Base-by-base conservation (phyloP, 2,797 vertebrate species). In the Myiothlypis coronata region DNA sequence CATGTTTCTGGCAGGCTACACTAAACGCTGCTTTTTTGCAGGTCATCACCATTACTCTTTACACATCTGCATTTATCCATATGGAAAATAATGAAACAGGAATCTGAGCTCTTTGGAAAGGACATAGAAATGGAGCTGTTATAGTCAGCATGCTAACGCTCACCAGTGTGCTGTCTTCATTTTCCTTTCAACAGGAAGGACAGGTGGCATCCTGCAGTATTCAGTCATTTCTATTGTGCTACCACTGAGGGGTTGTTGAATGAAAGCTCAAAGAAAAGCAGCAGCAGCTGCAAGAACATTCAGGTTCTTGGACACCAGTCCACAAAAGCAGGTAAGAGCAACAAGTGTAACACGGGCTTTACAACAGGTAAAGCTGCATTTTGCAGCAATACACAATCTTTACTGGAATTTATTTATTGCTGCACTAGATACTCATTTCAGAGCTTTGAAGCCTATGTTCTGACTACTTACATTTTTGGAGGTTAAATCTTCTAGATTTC, bases 121-220 rank as follows among this genome's bases (percentile, higher is more conserved):
- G 59, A 57, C 55, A 39, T 4, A 14, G 46, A 44, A 47, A 34
- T 1, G 3, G 46, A 87, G 35, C 80, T 41, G 61, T 28, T 68
- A 53, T 0, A 43, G 53, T 7, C 70, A 43, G 27, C 4, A 20
- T 2, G 20, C 64, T 34, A 56, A 61, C 0, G 1, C 35, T 69
- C 6, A 5, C n/a, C 50, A 68, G 30, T 0, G 3, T 2, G 11
- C 30, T 47, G 41, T 28, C 76, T 63, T 76, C 12, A 14, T 46
- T 75, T 27, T 60, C 61, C 82, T 67, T 83, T 56, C 79, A 69
- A 23, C 10, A 37, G 56, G 22, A 79, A 89, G 64, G 79, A 27
- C 34, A 37, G 64, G 34, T 27, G n/a, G 34, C 52, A 37, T 41
- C 57, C 77, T 61, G 78, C 79, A 90, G 24, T 3, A 44, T 10